Percentiles rank a stretch among this genome's conserved stretches.
These are phyloP conservation scores for Bombus waltoni DNA, from an alignment of 1,140 invertebrate species.

Conservation along the genomic window DNA sequence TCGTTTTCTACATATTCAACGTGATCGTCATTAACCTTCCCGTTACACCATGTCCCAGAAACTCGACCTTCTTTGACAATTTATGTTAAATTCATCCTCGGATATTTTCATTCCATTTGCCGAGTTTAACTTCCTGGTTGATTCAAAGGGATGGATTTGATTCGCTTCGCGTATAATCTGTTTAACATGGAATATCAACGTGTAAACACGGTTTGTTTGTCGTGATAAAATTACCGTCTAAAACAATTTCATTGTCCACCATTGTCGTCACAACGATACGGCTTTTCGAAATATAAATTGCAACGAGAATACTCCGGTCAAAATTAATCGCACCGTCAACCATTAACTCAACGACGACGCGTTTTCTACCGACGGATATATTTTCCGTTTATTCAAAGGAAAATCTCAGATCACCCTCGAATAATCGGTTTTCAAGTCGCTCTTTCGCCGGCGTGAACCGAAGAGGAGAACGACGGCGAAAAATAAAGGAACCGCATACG, in stretches of 20 bases:
- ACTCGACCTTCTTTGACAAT: neutral
- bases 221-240: neutral
- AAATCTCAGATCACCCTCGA: too few relatives aligned
- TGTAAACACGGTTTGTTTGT: neutral
- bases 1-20: slow-evolving; percentile 62
- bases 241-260: neutral
- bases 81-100: neutral
- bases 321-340: neutral
- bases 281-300: slow-evolving; percentile 6
- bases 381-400: too few relatives aligned
- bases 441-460: neutral
- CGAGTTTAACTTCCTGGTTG: neutral
- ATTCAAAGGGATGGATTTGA: neutral
- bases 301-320: neutral
- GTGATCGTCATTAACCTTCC: slow-evolving; percentile 9
- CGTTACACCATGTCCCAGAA: neutral
- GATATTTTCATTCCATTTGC: neutral
- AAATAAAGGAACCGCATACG: slow-evolving; percentile 19
- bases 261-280: neutral
- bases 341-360: neutral
- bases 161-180: neutral
- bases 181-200: neutral
- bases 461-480: too few relatives aligned
- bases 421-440: neutral
- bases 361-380: too few relatives aligned